Base-by-base conservation (phyloP, 2,113 vertebrate species). In the Crotalus horridus region DNA sequence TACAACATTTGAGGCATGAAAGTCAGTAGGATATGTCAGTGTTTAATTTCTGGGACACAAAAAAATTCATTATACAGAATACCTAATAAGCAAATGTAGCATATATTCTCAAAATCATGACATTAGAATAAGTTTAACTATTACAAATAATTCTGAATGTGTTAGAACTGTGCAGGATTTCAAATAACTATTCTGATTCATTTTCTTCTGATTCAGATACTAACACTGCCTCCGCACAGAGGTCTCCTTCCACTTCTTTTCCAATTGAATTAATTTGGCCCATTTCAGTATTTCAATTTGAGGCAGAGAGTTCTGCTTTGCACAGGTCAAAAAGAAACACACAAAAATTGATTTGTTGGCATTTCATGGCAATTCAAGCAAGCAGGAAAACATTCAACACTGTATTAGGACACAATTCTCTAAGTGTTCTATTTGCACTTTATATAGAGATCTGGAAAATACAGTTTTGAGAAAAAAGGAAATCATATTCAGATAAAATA, bases 1-100 rank as follows among this genome's bases (percentile, higher is more conserved):
- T 56, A 20, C 59, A 64, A 53, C 24, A 87, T 11, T 56, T 58
- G 46, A 87, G 81, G 9, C 4, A 92, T 29, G 86, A 69, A 92
- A 91, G 3, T 6, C 46, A 0, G 0, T n/a, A 69, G 4, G 17
- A 61, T 87, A 46, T 29, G 23, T 0, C 13, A 12, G 4, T 55
- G 59, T 10, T 56, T 46, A 92, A 88, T 17, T 17, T 3, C 26
- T 55, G 43, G 3, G 0, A 39, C 74, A 93, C 90, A 23, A 8
- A 93, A 69, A 12, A 59, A 21, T 6, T 0, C 1, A 0, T 0
- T 23, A 92, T 29, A 33, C 48, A 69, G 81, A n/a, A 69, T 54
- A 87, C 20, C 15, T 51, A 87, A 51, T 51, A 87, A 51, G 23
- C 29, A n/a, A 90, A 33, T 93, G 23, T 12, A 3, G n/a, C 5